Percentiles rank a stretch among this genome's conserved stretches.
Conservation (phyloP, 2,888 invertebrate genomes). For the Chrysodeixis includens region DNA sequence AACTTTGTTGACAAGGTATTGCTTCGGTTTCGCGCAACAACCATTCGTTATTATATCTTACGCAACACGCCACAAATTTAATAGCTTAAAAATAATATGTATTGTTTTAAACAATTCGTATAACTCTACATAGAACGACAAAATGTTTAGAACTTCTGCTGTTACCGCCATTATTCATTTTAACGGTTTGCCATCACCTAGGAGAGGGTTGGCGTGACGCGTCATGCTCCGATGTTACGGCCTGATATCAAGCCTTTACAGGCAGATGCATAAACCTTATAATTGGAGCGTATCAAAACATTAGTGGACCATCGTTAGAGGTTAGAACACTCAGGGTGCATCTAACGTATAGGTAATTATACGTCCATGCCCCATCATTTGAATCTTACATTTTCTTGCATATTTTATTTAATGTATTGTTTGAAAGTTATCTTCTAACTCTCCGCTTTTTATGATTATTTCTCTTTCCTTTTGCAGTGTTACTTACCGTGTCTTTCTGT, state of each 20-base stretch:
- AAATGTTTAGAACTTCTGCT: conserved; percentile 70
- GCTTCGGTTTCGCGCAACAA: too few relatives aligned
- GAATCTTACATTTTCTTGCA: conserved; percentile 6
- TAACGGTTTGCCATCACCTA: conserved; percentile 84
- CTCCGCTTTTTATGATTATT: too few relatives aligned
- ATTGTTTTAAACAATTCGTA: too few relatives aligned
- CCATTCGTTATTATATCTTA: too few relatives aligned
- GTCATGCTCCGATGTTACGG: conserved; percentile 77
- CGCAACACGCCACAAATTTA: too few relatives aligned
- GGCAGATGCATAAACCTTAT: conserved; percentile 83
- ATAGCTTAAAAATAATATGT: too few relatives aligned
- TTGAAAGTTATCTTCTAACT: too few relatives aligned
- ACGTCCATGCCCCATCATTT: conserved; percentile 44
- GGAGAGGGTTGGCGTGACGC: conserved; percentile 85
- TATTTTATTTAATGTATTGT: background rate
- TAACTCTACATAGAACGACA: too few relatives aligned
- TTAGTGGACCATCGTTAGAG: conserved; percentile 68
- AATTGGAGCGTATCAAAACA: conserved; percentile 88
- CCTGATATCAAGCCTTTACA: conserved; percentile 77
- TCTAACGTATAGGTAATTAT: conserved; percentile 51
- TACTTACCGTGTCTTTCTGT: too few relatives aligned
- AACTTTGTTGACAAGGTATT: too few relatives aligned
- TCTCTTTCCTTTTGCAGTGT: too few relatives aligned
- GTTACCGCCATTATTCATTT: conserved; percentile 83
- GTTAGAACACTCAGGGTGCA: conserved; percentile 46